Evolutionary conservation across 1,140 invertebrate genomes (phyloP).

Genomic region (Achroia grisella): DNA sequence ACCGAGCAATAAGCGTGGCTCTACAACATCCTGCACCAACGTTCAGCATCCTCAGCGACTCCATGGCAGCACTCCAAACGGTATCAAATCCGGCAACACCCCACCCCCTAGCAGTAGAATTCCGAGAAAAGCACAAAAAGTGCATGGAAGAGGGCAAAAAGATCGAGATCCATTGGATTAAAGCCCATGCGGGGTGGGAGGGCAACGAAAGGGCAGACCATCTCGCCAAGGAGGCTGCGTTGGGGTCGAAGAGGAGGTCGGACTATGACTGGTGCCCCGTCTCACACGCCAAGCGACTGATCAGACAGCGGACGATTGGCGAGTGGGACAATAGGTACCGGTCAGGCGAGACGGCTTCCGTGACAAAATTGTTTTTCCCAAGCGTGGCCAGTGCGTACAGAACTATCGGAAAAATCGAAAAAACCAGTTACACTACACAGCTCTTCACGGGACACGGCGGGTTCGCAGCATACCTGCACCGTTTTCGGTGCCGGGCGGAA

Average conservation of each 20-base stretch:
- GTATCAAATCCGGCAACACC: background rate
- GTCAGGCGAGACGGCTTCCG: background rate
- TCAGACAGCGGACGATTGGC: background rate
- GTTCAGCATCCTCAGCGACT: slow-evolving; percentile 16
- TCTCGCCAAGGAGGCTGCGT: slow-evolving; percentile 1
- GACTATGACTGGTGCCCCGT: slow-evolving; percentile 3
- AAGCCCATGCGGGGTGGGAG: background rate
- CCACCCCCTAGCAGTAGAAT: slow-evolving; percentile 12
- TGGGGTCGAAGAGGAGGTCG: background rate
- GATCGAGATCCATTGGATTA: background rate
- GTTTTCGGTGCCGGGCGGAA: background rate
- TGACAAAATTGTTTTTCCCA: slow-evolving; percentile 1
- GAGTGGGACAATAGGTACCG: slow-evolving; percentile 1
- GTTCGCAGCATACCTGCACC: background rate
- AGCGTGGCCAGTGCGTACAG: background rate
- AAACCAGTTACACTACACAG: background rate
- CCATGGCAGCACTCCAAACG: slow-evolving; percentile 14
- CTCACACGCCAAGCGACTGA: slow-evolving; percentile 3
- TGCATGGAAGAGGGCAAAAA: background rate
- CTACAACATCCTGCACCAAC: background rate
- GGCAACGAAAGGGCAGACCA: slow-evolving; percentile 2
- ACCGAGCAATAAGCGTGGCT: background rate
- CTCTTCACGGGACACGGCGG: slow-evolving; percentile 3
- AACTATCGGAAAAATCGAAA: background rate
- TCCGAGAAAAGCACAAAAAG: background rate